Percentiles rank a stretch among this genome's conserved stretches.
These are phyloP conservation scores for Thripadectes ignobilis DNA, from an alignment of 2,797 vertebrate genomes.

Conservation along the genomic window DNA sequence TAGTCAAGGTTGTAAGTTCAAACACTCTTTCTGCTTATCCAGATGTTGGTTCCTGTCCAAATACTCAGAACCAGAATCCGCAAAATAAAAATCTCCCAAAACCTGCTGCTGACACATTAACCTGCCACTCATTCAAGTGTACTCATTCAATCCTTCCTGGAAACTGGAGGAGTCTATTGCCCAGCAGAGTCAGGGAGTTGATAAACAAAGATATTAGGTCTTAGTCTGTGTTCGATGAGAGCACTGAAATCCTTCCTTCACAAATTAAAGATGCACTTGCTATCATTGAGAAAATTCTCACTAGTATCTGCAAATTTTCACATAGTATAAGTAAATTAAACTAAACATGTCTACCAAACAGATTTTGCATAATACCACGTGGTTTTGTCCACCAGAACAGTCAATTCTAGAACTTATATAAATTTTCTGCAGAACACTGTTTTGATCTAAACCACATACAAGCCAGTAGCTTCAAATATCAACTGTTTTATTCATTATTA, in stretches of 20 bases:
- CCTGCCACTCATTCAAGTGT: not conserved
- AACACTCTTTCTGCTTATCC: not conserved
- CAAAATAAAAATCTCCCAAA: not conserved
- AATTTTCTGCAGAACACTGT: not conserved
- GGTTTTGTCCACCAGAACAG: not conserved
- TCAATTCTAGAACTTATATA: not conserved
- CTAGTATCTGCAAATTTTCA: not conserved
- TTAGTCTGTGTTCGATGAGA: not conserved
- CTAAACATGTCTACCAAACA: not conserved
- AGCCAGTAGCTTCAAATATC: not conserved
- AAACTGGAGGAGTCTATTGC: not conserved
- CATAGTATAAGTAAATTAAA: not conserved
- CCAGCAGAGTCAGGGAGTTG: not conserved
- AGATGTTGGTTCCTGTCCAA: not conserved
- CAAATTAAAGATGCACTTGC: not conserved
- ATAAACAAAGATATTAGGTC: not conserved
- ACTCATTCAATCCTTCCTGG: not conserved
- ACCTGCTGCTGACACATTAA: not conserved
- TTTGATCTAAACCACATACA: not conserved
- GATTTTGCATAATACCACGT: not conserved
- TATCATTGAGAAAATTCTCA: not conserved
- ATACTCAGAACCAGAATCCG: not conserved
- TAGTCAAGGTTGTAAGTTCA: not conserved
- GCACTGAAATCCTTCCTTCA: not conserved
- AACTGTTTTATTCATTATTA: not conserved